A percentile compares a stretch with the other conserved stretches of the same genome.
These are phyloP conservation scores for Bicyclus anynana DNA, from an alignment of 1,140 invertebrate genomes.

Conservation along the genomic window DNA sequence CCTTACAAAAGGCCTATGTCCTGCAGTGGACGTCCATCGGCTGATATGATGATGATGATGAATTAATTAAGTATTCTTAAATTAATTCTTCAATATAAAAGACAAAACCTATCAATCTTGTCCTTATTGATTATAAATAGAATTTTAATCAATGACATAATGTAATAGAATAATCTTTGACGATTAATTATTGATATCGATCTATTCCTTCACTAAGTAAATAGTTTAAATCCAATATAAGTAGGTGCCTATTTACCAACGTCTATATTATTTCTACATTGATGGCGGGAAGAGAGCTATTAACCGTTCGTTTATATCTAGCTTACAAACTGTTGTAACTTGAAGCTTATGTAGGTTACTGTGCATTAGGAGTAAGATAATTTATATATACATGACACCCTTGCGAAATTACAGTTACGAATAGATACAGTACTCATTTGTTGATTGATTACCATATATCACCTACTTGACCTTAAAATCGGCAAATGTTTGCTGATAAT, in stretches of 20 bases:
- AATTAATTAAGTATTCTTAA: too few relatives aligned
- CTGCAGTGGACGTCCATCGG: too few relatives aligned
- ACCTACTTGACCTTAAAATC: not conserved
- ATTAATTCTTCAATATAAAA: too few relatives aligned
- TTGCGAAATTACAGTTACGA: slow-evolving; percentile 1
- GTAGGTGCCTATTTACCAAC: not conserved
- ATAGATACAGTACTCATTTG: too few relatives aligned
- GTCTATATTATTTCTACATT: not conserved
- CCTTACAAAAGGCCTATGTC: too few relatives aligned
- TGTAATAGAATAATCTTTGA: not conserved
- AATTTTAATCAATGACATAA: too few relatives aligned
- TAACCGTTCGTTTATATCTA: not conserved
- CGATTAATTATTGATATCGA: too few relatives aligned
- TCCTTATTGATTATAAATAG: too few relatives aligned
- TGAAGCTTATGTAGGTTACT: not conserved
- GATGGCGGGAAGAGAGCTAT: not conserved
- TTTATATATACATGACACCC: not conserved
- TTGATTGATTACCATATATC: not conserved
- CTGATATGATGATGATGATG: too few relatives aligned
- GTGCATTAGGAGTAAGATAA: not conserved
- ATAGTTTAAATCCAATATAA: not conserved
- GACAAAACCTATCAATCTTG: too few relatives aligned
- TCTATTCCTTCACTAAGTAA: not conserved
- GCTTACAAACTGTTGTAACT: not conserved
- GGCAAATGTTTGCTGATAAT: not conserved